Percentiles rank a stretch among this genome's conserved stretches.
Evolutionary conservation across 2,113 vertebrate genomes (phyloP).

Genomic region (Mustela nigripes): DNA sequence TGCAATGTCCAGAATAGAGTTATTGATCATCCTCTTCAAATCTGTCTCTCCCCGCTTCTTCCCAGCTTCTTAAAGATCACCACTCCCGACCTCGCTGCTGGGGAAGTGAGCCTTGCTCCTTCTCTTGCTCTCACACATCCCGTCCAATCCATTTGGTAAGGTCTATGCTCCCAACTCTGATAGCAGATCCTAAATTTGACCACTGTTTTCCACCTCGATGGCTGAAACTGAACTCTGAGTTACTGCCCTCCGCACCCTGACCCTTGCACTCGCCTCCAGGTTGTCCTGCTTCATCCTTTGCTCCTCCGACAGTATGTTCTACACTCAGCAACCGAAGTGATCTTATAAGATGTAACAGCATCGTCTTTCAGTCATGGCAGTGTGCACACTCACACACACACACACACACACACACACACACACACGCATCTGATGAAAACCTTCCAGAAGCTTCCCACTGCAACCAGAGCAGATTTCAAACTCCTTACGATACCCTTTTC

Average conservation of each 20-base stretch:
- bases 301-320: background rate
- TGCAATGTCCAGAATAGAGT: background rate
- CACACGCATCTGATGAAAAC: background rate
- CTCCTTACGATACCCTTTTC: background rate
- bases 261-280: no score
- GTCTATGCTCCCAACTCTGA: background rate
- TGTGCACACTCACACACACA: rapidly evolving
- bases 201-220: background rate
- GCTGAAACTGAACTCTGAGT: background rate
- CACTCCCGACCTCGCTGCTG: rapidly evolving
- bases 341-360: background rate
- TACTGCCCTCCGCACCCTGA: background rate
- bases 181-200: background rate
- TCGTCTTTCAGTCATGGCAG: background rate
- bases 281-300: rapidly evolving
- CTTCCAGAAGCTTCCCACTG: background rate
- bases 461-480: background rate
- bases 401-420: rapidly evolving
- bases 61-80: background rate
- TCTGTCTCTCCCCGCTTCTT: background rate
- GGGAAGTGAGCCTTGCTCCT: background rate
- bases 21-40: background rate
- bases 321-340: background rate
- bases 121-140: background rate
- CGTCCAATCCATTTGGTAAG: background rate